Evolutionary conservation across 1,140 invertebrate genomes (phyloP).

Genomic region (Caenorhabditis inopinata): DNA sequence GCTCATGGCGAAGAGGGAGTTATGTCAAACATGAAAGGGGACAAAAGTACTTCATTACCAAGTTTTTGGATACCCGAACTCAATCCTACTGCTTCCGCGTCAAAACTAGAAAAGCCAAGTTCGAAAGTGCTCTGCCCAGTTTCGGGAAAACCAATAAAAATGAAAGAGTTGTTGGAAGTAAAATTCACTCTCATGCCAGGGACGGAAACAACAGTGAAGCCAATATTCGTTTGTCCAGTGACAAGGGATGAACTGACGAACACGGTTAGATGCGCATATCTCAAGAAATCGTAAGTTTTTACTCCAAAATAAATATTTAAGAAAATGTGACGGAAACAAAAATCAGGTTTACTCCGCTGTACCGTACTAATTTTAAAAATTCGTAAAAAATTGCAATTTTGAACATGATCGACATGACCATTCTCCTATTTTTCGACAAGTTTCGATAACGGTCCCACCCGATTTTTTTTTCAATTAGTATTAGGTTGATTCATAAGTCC

Average conservation of each 20-base stretch:
- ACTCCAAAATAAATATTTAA: too few relatives aligned
- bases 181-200: slow-evolving; percentile 85
- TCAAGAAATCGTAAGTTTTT: slow-evolving; percentile 80
- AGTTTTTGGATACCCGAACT: slow-evolving; percentile 97
- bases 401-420: too few relatives aligned
- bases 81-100: slow-evolving; percentile 77
- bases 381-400: too few relatives aligned
- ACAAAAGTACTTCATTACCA: slow-evolving; percentile 37
- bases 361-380: too few relatives aligned
- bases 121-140: slow-evolving; percentile 83
- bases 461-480: too few relatives aligned
- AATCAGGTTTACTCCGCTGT: too few relatives aligned
- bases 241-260: slow-evolving; percentile 93
- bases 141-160: slow-evolving; percentile 81
- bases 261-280: slow-evolving; percentile 85
- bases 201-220: slow-evolving; percentile 52
- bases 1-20: slow-evolving; percentile 41
- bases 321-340: too few relatives aligned
- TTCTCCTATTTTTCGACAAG: too few relatives aligned
- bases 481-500: too few relatives aligned
- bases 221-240: slow-evolving; percentile 87
- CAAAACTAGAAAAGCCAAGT: slow-evolving; percentile 77
- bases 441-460: too few relatives aligned
- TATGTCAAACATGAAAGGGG: slow-evolving; percentile 43
- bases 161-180: slow-evolving; percentile 88